Conservation (phyloP, 2,888 invertebrate species). For the Candidula unifasciata region DNA sequence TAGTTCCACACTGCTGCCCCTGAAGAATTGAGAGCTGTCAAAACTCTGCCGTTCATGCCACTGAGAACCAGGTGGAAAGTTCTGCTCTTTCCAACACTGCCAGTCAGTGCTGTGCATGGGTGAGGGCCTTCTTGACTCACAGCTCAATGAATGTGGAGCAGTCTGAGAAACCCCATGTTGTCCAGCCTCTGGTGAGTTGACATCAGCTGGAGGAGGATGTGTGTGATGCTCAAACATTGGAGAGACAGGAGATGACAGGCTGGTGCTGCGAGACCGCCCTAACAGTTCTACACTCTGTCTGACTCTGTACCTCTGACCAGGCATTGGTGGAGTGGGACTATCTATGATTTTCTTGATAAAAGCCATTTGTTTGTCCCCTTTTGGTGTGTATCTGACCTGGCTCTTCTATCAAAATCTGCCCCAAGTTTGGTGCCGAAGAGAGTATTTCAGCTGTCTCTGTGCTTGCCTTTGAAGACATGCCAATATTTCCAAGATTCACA, state of each 20-base stretch:
- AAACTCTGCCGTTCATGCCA: conserved; percentile 25
- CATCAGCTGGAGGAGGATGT: conserved; percentile 2
- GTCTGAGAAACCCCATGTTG: conserved; percentile 31
- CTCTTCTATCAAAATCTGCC: conserved; percentile 47
- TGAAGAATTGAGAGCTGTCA: conserved; percentile 12
- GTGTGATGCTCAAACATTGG: neutral
- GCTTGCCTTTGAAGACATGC: neutral
- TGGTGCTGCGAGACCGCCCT: conserved; percentile 35
- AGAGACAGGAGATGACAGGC: conserved; percentile 14
- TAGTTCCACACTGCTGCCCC: neutral
- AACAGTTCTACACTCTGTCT: neutral
- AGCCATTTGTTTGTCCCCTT: conserved; percentile 32
- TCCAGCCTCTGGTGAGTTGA: conserved; percentile 12
- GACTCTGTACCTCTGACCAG: conserved; percentile 28
- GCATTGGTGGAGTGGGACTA: conserved; percentile 21
- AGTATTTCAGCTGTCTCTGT: neutral
- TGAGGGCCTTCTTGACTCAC: conserved; percentile 5
- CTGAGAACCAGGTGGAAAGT: neutral
- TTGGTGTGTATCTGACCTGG: conserved; percentile 40
- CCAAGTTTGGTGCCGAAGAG: conserved; percentile 41
- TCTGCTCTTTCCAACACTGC: conserved; percentile 18
- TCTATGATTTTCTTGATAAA: conserved; percentile 39
- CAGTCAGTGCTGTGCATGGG: neutral
- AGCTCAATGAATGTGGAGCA: conserved; percentile 27
- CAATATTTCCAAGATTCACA: neutral